Conservation (phyloP, 2,888 invertebrate genomes). For the Hirudinaria manillensis region DNA sequence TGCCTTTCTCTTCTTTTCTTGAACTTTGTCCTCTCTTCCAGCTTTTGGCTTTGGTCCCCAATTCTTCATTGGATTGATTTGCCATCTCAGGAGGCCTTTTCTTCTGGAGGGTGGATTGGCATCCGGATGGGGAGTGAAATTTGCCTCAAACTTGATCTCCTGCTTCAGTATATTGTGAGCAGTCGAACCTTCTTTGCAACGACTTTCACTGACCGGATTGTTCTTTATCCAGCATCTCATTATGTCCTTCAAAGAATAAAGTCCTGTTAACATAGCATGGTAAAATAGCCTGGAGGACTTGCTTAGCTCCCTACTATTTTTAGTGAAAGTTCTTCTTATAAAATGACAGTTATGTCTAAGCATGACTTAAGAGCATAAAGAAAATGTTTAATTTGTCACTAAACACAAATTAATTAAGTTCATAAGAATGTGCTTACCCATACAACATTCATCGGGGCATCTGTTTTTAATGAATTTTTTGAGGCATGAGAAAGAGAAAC, state of each 20-base stretch:
- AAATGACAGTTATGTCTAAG: no score
- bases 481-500: conserved; percentile 88
- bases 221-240: conserved; percentile 69
- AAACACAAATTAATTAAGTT: conserved; percentile 5
- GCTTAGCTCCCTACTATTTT: neutral
- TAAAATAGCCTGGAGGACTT: neutral
- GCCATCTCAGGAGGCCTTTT: conserved; percentile 66
- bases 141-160: conserved; percentile 42
- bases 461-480: conserved; percentile 81
- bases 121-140: conserved; percentile 58
- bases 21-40: conserved; percentile 15
- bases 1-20: conserved; percentile 28
- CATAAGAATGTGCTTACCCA: conserved; percentile 64
- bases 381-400: neutral
- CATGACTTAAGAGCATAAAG: neutral
- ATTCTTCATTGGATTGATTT: conserved; percentile 70
- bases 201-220: conserved; percentile 46
- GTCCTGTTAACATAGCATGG: neutral
- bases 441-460: conserved; percentile 75
- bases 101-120: conserved; percentile 76
- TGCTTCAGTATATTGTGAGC: conserved; percentile 47
- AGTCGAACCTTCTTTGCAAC: conserved; percentile 44
- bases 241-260: conserved; percentile 30
- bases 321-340: neutral
- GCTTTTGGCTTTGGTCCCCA: conserved; percentile 77